A percentile compares a stretch with the other conserved stretches of the same genome.
Conservation (phyloP, 64 coral and sea anemone genomes). For the Stichodactyla mertensii region DNA sequence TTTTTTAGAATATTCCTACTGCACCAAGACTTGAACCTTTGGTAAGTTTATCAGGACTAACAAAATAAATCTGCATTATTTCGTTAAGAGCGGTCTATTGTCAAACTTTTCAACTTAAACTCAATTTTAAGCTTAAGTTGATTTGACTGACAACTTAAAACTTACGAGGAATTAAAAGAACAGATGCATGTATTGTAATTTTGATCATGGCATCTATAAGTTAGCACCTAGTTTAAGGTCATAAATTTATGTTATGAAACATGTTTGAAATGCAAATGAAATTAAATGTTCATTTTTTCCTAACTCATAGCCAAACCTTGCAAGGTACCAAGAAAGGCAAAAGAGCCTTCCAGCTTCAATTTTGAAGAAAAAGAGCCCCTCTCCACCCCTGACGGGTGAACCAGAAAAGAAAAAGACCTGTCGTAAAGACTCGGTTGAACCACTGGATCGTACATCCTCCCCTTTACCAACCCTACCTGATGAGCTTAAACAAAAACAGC, state of each 20-base stretch:
- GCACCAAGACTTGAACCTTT: constrained; percentile 92
- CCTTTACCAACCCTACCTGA: constrained; percentile 86
- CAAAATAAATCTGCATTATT: background rate
- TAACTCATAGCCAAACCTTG: constrained; percentile 68
- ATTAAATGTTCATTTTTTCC: background rate
- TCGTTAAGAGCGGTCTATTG: no score
- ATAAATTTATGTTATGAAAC: background rate
- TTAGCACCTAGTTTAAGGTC: no score
- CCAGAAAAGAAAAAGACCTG: constrained; percentile 67
- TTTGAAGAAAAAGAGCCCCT: constrained; percentile 74
- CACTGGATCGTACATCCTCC: constrained; percentile 63
- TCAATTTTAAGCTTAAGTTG: background rate
- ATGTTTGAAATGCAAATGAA: background rate
- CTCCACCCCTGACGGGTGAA: constrained; percentile 52
- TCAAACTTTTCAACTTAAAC: background rate
- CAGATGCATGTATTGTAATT: no score
- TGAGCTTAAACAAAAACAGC: constrained; percentile 65
- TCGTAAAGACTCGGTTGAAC: constrained; percentile 69
- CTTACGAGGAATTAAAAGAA: background rate
- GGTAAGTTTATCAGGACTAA: constrained; percentile 49
- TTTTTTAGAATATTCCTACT: constrained; percentile 70
- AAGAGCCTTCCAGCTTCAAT: constrained; percentile 51
- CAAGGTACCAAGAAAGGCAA: constrained; percentile 82
- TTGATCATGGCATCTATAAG: no score
- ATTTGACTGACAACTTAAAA: background rate